Evolutionary conservation across 2,797 vertebrate genomes (phyloP), one percentile per base, ranked within the genome.

Genomic region (Kryptopterus vitreolus): DNA sequence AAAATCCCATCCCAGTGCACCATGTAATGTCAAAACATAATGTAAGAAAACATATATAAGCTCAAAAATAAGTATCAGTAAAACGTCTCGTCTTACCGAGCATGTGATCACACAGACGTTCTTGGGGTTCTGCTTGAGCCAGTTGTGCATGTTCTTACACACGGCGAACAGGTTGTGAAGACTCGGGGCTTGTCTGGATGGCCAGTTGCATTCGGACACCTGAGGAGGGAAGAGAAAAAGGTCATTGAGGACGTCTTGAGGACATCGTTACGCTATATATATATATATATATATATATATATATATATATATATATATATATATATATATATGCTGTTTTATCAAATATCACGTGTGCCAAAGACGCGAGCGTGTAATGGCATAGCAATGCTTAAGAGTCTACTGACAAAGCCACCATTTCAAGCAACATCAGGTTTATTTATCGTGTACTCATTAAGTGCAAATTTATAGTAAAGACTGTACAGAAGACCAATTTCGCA

Each of bases 61-160:
- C 13, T 24, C 65, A 33, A 31, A 22, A 5, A 31, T 11, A 20
- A 26, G 48, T 7, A 2, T 46, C 68, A 50, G 65, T 43, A 31
- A 61, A 26, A 50, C 59, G 6, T 9, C 31, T 83, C 46, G 85
- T 81, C 97, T 95, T 94, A 99, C 98, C 96, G 98, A 97, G 92
- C 98, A 99, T 88, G 98, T 98, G 89, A 99, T 96, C 89, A 99
- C 98, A 86, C 98, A 99, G 83, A 99, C 95, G 12, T 99, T 99
- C 93, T 97, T 99, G 89, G 98, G 98, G 87, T 98, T 99, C 92
- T 99, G 98, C 79, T 96, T 96, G 79, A 99, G 95, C 98, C 97
- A 99, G 90, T 98, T 99, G 92, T 99, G 96, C 97, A 99, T 99
- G 90, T 99, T 99, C 93, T 98, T 98, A 90, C 98, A 99, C 83